These are phyloP conservation scores for Choloepus didactylus DNA, from an alignment of 2,797 vertebrate species.

Conservation along the genomic window DNA sequence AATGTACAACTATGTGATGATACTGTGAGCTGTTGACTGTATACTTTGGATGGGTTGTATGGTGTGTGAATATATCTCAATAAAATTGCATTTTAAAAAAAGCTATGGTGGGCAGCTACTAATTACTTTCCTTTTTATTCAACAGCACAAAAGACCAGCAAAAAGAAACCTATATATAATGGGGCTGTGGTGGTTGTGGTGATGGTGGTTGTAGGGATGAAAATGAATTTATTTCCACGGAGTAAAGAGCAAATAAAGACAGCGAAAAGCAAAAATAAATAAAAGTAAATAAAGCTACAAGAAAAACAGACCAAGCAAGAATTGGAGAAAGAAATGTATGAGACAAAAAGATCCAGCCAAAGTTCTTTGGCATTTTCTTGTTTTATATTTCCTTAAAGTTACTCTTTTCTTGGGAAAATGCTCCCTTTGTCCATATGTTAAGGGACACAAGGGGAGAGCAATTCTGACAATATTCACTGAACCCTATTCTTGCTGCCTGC, in stretches of 20 bases:
- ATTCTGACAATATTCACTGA: not conserved
- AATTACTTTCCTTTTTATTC: slow-evolving; percentile 49
- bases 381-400: slow-evolving; percentile 15
- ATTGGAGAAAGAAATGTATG: not conserved
- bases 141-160: not conserved
- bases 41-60: too few relatives aligned
- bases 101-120: not conserved
- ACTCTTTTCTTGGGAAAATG: not conserved
- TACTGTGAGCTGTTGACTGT: too few relatives aligned
- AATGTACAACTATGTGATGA: too few relatives aligned
- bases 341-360: not conserved
- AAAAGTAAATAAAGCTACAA: not conserved
- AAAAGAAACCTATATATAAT: not conserved
- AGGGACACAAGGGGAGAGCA: not conserved
- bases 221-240: slow-evolving; percentile 18
- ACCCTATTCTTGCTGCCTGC: too few relatives aligned
- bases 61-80: too few relatives aligned
- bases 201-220: not conserved
- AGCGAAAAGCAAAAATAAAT: not conserved
- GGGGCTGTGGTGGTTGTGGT: not conserved
- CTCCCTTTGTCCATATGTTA: not conserved
- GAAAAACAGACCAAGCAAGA: not conserved
- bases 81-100: not conserved
- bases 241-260: slow-evolving; percentile 38
- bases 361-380: not conserved